phyloP scores from a whole-genome alignment of 35 echinoderm and acorn worm genomes.

The Acanthaster planci region DNA sequence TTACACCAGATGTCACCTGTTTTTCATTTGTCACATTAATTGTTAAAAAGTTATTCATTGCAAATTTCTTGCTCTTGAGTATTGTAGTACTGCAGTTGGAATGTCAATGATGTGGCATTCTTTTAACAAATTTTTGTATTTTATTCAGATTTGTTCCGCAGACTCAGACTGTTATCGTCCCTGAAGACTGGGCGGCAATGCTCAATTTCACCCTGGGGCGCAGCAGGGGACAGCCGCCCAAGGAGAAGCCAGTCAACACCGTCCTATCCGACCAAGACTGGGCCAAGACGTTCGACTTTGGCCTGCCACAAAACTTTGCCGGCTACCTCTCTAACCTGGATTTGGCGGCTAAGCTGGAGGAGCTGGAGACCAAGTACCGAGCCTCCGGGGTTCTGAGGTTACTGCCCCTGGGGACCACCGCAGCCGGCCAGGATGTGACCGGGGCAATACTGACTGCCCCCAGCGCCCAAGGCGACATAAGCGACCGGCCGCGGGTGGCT shows the following conservation, averaged over 20 bases:
- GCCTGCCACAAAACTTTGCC: conserved; percentile 58
- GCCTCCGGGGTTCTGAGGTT: not conserved
- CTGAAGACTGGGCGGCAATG: conserved; percentile 34
- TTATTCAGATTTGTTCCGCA: conserved; percentile 58
- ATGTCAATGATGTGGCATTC: too few relatives aligned
- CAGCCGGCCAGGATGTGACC: not conserved
- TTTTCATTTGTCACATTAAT: too few relatives aligned
- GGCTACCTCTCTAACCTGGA: conserved; percentile 53
- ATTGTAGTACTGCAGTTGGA: too few relatives aligned
- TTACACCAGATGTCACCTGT: too few relatives aligned
- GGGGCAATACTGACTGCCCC: conserved; percentile 36
- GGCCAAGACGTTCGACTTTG: conserved; percentile 48
- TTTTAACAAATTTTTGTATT: not conserved
- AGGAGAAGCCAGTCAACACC: not conserved
- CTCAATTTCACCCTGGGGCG: conserved; percentile 73
- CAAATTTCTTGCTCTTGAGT: too few relatives aligned
- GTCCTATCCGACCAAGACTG: conserved; percentile 43
- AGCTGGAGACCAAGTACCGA: conserved; percentile 18
- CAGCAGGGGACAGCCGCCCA: not conserved
- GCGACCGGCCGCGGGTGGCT: conserved; percentile 67
- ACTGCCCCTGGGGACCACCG: conserved; percentile 26
- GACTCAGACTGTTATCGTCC: conserved; percentile 52
- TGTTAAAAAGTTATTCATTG: too few relatives aligned
- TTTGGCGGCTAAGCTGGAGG: conserved; percentile 21
- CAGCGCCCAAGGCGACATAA: not conserved